These are phyloP conservation scores for Lycaena phlaeas DNA, from an alignment of 2,888 invertebrate genomes.

Conservation along the genomic window DNA sequence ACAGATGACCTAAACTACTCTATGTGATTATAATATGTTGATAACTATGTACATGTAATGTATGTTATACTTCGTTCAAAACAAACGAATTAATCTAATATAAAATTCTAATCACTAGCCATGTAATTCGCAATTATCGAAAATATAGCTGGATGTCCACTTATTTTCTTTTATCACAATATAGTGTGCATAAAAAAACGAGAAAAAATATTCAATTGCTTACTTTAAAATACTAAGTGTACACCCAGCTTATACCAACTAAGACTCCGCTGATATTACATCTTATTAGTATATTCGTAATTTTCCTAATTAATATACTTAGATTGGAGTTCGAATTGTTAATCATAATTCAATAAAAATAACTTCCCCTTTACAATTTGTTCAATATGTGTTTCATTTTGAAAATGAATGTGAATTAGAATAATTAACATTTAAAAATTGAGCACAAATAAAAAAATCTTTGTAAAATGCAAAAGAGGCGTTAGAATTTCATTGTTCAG, in stretches of 20 bases:
- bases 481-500: constrained; percentile 11
- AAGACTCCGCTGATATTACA: background rate
- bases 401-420: background rate
- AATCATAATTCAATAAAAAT: constrained; percentile 5
- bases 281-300: background rate
- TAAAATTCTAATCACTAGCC: constrained; percentile 71
- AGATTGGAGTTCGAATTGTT: no score
- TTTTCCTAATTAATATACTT: no score
- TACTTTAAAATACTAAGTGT: background rate
- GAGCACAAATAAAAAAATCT: constrained; percentile 20
- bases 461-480: constrained; percentile 19
- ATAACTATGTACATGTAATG: constrained; percentile 52
- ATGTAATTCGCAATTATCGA: constrained; percentile 59
- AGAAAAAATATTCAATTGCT: background rate
- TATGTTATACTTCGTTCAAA: constrained; percentile 39
- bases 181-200: background rate
- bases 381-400: background rate
- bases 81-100: constrained; percentile 47
- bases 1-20: constrained; percentile 13
- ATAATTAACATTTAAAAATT: constrained; percentile 16
- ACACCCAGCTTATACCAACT: background rate
- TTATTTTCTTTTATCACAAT: background rate
- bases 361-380: background rate
- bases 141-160: constrained; percentile 23
- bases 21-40: constrained; percentile 32